A percentile compares a stretch with the other conserved stretches of the same genome.
phyloP scores from a whole-genome alignment of 1,140 invertebrate species.

The Hormaphis cornu region DNA sequence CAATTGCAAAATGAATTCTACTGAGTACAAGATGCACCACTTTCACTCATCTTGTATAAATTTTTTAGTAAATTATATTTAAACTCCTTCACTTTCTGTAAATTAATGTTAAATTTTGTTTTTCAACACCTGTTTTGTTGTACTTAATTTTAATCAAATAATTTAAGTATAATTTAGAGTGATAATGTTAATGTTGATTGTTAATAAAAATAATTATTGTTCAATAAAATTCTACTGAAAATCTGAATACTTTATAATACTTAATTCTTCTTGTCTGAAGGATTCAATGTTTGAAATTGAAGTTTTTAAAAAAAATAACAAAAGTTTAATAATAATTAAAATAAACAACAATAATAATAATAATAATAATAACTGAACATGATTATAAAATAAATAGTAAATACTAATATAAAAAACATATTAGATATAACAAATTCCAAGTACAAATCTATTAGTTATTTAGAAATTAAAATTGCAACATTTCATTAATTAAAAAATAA shows the following conservation, averaged over 20 bases:
- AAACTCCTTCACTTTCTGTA: conserved; percentile 1
- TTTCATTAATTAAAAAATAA: background rate
- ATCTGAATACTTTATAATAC: no score
- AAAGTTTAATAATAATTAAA: background rate
- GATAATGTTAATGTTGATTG: no score
- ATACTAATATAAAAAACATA: background rate
- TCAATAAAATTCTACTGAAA: background rate
- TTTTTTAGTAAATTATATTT: conserved; percentile 18
- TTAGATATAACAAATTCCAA: background rate
- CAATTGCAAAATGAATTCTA: conserved; percentile 1
- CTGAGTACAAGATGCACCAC: background rate
- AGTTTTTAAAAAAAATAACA: no score
- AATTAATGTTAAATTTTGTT: background rate
- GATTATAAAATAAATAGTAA: background rate
- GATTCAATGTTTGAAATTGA: background rate
- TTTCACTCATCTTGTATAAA: conserved; percentile 28
- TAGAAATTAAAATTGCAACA: background rate
- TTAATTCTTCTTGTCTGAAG: no score
- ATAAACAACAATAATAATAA: background rate
- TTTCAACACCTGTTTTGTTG: background rate
- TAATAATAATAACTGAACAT: background rate
- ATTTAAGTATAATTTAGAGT: background rate
- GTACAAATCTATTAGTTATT: background rate
- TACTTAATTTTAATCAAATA: background rate
- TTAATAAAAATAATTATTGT: no score